These are phyloP conservation scores for Lasioglossum albipes DNA, from an alignment of 1,140 invertebrate species.

Conservation along the genomic window DNA sequence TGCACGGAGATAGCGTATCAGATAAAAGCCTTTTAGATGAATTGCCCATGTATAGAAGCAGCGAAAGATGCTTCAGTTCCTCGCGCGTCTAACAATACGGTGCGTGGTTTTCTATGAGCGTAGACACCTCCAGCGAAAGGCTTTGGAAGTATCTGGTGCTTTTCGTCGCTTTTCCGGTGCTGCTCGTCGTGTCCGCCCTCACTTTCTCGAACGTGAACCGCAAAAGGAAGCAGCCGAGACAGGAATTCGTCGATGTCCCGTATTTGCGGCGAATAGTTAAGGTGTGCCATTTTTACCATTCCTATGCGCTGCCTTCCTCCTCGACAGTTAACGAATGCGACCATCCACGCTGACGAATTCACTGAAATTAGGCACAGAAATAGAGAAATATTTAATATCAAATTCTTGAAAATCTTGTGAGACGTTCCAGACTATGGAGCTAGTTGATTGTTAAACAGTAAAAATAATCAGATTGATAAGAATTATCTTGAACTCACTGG, in stretches of 20 bases:
- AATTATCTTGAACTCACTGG: too few species aligned
- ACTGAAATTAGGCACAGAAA: too few species aligned
- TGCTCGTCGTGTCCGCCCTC: constrained; percentile 35
- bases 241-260: constrained; percentile 53
- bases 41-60: neutral
- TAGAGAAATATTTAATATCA: too few species aligned
- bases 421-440: too few species aligned
- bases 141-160: constrained; percentile 24
- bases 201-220: constrained; percentile 13
- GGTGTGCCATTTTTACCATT: constrained; percentile 56
- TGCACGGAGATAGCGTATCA: neutral
- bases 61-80: too few species aligned
- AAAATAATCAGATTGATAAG: too few species aligned
- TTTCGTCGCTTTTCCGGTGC: constrained; percentile 32
- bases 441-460: too few species aligned
- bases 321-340: too few species aligned
- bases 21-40: neutral
- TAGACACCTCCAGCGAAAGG: constrained; percentile 7
- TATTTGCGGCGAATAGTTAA: constrained; percentile 62
- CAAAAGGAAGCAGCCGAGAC: constrained; percentile 49
- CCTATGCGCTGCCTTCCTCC: neutral
- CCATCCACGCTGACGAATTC: too few species aligned
- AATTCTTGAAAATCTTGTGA: too few species aligned
- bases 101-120: too few species aligned
- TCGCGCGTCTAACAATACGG: too few species aligned